Evolutionary conservation across 1,140 invertebrate species (phyloP).

Genomic region (Araneus ventricosus): DNA sequence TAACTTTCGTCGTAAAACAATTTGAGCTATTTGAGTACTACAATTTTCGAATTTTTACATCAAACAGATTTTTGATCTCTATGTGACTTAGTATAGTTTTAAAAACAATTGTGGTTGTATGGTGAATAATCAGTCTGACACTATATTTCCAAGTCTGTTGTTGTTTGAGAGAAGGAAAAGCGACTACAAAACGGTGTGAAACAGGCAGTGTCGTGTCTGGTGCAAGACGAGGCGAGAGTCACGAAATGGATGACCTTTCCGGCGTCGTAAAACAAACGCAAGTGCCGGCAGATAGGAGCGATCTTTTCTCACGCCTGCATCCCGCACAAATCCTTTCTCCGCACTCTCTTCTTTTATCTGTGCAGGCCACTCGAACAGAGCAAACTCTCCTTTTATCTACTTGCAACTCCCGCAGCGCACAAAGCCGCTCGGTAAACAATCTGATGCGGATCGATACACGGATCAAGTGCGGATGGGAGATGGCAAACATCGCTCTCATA

Average conservation of each 20-base stretch:
- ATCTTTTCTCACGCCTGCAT: conserved; percentile 37
- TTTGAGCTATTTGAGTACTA: no score
- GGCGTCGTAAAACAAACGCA: conserved; percentile 4
- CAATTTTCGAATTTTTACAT: no score
- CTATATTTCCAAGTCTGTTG: no score
- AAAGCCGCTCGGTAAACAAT: conserved; percentile 38
- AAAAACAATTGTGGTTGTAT: no score
- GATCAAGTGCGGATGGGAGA: neutral
- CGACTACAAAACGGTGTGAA: neutral
- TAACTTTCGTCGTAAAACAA: no score
- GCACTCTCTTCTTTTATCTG: conserved; percentile 36
- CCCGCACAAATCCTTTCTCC: conserved; percentile 24
- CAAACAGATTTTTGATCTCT: no score
- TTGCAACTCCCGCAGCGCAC: neutral
- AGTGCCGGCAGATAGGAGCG: neutral
- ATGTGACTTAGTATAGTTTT: no score
- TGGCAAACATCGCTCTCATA: neutral
- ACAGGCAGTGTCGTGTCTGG: neutral
- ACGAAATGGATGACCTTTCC: neutral
- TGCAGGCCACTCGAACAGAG: conserved; percentile 9
- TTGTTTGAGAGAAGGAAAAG: neutral
- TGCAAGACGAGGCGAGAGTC: neutral
- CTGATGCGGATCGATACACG: neutral
- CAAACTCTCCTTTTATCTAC: neutral
- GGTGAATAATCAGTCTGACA: no score